These are phyloP conservation scores for Pinna nobilis DNA, from an alignment of 1,140 invertebrate species.

Conservation along the genomic window DNA sequence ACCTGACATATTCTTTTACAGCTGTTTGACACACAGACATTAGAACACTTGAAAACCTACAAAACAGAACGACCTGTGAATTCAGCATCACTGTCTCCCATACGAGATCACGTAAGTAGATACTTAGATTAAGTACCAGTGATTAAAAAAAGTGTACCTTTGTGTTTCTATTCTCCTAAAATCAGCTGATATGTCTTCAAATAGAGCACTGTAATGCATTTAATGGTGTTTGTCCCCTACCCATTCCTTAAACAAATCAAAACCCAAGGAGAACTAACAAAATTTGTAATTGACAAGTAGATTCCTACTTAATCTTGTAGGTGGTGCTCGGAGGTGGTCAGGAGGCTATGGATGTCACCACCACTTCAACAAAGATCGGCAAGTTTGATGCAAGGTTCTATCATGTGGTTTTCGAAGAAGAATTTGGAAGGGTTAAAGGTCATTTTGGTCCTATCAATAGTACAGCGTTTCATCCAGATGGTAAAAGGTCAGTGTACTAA, in stretches of 20 bases:
- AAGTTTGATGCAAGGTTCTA: slow-evolving; percentile 99
- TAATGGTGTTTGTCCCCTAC: no score
- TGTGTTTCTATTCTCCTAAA: no score
- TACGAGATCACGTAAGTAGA: slow-evolving; percentile 89
- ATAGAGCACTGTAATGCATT: no score
- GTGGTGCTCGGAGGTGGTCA: slow-evolving; percentile 97
- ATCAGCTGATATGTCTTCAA: no score
- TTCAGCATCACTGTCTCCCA: slow-evolving; percentile 96
- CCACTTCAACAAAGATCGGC: slow-evolving; percentile 94
- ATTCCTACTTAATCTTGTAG: slow-evolving; percentile 72
- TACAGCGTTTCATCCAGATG: slow-evolving; percentile 98
- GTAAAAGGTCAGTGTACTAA: slow-evolving; percentile 83
- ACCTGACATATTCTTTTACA: slow-evolving; percentile 44
- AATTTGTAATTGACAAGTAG: no score
- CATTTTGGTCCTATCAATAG: slow-evolving; percentile 99
- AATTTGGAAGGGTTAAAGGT: slow-evolving; percentile 98
- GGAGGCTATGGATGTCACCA: slow-evolving; percentile 99
- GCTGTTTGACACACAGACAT: slow-evolving; percentile 90
- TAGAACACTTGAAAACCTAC: slow-evolving; percentile 93
- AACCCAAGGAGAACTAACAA: no score
- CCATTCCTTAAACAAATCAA: no score
- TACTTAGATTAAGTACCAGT: no score
- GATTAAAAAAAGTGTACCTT: no score
- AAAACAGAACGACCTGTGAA: slow-evolving; percentile 98
- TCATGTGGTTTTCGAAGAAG: slow-evolving; percentile 99